These are phyloP conservation scores for Poecile atricapillus DNA, from an alignment of 2,113 vertebrate species.

Conservation along the genomic window DNA sequence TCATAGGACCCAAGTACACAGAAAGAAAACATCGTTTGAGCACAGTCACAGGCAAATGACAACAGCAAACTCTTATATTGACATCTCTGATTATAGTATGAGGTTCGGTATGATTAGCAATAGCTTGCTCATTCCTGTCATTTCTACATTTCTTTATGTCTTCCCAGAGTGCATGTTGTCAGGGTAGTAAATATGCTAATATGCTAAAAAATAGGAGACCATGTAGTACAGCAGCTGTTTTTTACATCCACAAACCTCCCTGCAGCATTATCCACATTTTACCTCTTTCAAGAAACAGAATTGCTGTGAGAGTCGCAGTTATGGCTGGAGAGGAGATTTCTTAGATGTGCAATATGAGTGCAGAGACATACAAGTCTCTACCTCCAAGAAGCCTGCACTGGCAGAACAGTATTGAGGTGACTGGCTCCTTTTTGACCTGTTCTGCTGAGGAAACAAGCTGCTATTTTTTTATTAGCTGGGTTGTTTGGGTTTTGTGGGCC, in stretches of 20 bases:
- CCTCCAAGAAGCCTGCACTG: not conserved
- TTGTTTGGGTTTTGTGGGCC: not conserved
- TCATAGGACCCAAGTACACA: not conserved
- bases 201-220: not conserved
- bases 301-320: not conserved
- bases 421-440: not conserved
- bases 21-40: not conserved
- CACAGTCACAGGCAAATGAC: not conserved
- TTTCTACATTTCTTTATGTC: not conserved
- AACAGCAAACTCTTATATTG: not conserved
- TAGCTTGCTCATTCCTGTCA: not conserved
- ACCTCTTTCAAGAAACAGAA: not conserved
- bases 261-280: not conserved
- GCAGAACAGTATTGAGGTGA: not conserved
- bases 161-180: not conserved
- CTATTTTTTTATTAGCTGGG: not conserved
- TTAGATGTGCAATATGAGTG: not conserved
- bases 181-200: not conserved
- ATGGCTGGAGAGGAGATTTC: not conserved
- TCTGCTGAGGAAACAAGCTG: not conserved
- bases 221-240: not conserved
- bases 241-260: not conserved
- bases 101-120: not conserved
- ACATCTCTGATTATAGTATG: not conserved
- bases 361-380: not conserved